These are phyloP conservation scores for Anadara kagoshimensis DNA, from an alignment of 1,140 invertebrate species.

Conservation along the genomic window DNA sequence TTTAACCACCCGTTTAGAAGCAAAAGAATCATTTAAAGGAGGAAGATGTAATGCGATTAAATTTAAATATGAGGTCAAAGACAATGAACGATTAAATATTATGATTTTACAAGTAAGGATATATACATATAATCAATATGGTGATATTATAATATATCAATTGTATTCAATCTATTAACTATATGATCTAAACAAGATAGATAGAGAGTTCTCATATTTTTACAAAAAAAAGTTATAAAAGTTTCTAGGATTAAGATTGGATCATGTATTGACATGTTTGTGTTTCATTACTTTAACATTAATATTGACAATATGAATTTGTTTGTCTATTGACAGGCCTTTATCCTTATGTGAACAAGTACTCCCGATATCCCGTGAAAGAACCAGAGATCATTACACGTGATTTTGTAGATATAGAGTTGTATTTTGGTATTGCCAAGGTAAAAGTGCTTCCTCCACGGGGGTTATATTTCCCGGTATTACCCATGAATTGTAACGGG, in stretches of 20 bases:
- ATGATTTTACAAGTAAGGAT: constrained; percentile 2
- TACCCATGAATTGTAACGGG: constrained; percentile 30
- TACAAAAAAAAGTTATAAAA: not conserved
- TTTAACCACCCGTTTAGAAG: not conserved
- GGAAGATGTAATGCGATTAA: constrained; percentile 18
- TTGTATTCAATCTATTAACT: too few relatives aligned
- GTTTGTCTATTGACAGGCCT: constrained; percentile 11
- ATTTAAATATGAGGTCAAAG: constrained; percentile 9
- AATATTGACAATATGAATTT: not conserved
- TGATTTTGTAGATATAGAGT: constrained; percentile 9
- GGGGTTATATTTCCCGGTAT: constrained; percentile 27
- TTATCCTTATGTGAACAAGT: constrained; percentile 35
- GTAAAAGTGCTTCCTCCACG: constrained; percentile 21
- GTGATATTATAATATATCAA: not conserved
- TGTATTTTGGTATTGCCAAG: constrained; percentile 27
- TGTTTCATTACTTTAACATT: not conserved
- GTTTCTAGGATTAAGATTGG: too few relatives aligned
- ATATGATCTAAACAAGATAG: not conserved
- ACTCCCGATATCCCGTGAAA: constrained; percentile 12
- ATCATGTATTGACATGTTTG: not conserved
- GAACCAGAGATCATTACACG: constrained; percentile 21
- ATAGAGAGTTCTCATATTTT: not conserved
- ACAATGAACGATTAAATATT: constrained; percentile 13
- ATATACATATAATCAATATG: not conserved
- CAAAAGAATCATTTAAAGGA: not conserved